Conservation (phyloP, 2,888 invertebrate species). For the Pammene fasciana region DNA sequence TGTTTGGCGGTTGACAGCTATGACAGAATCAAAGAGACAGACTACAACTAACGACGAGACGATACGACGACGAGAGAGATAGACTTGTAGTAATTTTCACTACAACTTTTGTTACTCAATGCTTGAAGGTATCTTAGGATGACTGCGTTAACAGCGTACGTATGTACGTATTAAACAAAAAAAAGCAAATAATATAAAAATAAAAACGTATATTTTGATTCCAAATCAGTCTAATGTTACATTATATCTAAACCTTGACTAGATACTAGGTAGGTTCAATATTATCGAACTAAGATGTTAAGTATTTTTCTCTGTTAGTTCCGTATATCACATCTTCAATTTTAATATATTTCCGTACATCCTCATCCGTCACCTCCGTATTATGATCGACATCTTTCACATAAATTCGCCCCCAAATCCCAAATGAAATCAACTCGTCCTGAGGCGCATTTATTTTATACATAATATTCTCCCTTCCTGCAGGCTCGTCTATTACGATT, state of each 20-base stretch:
- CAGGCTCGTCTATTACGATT: constrained; percentile 16
- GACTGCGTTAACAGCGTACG: too few species aligned
- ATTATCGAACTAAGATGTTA: too few species aligned
- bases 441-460: constrained; percentile 66
- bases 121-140: too few species aligned
- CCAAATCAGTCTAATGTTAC: constrained; percentile 7
- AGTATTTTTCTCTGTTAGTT: constrained; percentile 1
- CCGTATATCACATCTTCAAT: constrained; percentile 63
- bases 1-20: too few species aligned
- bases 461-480: constrained; percentile 50
- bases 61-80: too few species aligned
- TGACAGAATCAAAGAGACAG: too few species aligned
- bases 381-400: constrained; percentile 73
- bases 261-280: background rate
- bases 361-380: constrained; percentile 53
- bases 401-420: constrained; percentile 74
- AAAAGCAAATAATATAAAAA: background rate
- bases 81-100: too few species aligned
- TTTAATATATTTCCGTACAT: constrained; percentile 56
- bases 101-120: too few species aligned
- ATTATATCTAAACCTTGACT: constrained; percentile 6
- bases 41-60: too few species aligned
- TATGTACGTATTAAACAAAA: background rate
- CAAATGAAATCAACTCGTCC: constrained; percentile 75
- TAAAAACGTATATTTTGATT: constrained; percentile 14